These are phyloP conservation scores for Balaenoptera acutorostrata DNA, from an alignment of 2,113 vertebrate genomes.

Conservation along the genomic window DNA sequence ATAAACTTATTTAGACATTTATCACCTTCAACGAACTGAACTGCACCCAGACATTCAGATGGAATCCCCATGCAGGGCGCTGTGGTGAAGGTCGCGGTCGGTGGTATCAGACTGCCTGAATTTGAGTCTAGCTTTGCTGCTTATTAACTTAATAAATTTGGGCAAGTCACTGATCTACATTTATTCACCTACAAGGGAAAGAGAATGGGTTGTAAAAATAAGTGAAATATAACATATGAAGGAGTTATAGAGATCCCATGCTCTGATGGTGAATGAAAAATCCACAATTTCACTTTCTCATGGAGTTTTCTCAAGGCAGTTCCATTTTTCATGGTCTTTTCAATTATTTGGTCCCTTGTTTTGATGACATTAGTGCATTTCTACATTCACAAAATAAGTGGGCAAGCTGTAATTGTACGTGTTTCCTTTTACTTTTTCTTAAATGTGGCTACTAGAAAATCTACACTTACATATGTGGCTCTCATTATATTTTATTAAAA, in stretches of 20 bases:
- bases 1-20: neutral
- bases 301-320: neutral
- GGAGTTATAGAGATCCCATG: neutral
- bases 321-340: neutral
- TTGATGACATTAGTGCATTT: neutral
- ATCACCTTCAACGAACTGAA: neutral
- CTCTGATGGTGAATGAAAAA: neutral
- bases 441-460: neutral
- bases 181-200: neutral
- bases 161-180: neutral
- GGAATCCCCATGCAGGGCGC: accelerated
- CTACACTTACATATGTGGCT: neutral
- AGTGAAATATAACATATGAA: neutral
- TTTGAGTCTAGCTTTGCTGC: neutral
- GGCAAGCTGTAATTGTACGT: neutral
- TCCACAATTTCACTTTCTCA: neutral
- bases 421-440: neutral
- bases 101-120: neutral
- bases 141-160: neutral
- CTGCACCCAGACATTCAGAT: neutral
- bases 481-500: neutral
- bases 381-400: neutral
- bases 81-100: neutral
- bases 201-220: neutral
- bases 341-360: neutral